Percentiles rank a stretch among this genome's conserved stretches.
These are phyloP conservation scores for Eupithecia pulchellata DNA, from an alignment of 2,888 invertebrate genomes.

Conservation along the genomic window DNA sequence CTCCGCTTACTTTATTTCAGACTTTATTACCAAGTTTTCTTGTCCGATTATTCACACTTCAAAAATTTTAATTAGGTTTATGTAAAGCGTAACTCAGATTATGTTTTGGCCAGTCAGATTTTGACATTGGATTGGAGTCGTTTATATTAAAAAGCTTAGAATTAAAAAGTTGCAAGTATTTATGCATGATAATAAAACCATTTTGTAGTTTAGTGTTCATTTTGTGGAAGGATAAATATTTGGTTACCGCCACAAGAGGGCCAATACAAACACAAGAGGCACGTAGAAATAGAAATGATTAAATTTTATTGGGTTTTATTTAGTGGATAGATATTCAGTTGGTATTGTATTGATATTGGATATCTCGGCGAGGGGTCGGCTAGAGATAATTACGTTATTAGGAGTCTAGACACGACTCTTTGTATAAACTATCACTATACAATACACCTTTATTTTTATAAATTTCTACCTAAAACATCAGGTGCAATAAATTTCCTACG, in stretches of 20 bases:
- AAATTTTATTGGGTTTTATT: constrained; percentile 14
- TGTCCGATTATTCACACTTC: constrained; percentile 1
- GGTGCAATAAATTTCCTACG: constrained; percentile 10
- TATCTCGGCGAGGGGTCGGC: constrained; percentile 17
- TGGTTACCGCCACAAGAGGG: constrained; percentile 34
- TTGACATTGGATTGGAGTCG: not conserved
- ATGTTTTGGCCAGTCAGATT: not conserved
- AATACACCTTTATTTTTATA: not conserved
- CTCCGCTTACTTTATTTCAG: constrained; percentile 15
- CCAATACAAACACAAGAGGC: constrained; percentile 38
- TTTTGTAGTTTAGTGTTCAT: constrained; percentile 15
- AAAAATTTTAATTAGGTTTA: not conserved
- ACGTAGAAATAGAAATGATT: constrained; percentile 26
- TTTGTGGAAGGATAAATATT: constrained; percentile 41
- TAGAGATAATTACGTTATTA: not conserved
- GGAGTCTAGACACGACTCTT: not conserved
- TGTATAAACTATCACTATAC: not conserved
- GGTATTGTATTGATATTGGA: constrained; percentile 1
- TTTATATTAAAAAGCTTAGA: no score
- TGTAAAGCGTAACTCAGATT: not conserved
- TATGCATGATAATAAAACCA: constrained; percentile 4
- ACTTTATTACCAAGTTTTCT: constrained; percentile 7
- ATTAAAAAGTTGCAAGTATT: not conserved
- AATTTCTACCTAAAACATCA: not conserved
- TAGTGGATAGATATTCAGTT: not conserved